A percentile compares a stretch with the other conserved stretches of the same genome.
Conservation (phyloP, 2,113 vertebrate species). For the Pterocles burchelli region DNA sequence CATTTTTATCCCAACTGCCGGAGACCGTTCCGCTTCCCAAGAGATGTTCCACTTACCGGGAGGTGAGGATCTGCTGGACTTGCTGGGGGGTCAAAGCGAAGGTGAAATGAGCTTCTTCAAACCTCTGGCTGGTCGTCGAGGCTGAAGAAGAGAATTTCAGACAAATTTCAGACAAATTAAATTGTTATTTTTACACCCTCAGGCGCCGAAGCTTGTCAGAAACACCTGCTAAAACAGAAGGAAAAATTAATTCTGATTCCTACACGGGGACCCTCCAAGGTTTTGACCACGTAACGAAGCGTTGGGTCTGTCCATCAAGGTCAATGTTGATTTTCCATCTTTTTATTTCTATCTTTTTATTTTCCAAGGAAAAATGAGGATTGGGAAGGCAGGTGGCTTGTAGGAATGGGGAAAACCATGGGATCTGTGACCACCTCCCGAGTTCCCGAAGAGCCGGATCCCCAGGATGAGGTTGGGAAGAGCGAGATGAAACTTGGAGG, state of each 20-base stretch:
- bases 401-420: fast-evolving
- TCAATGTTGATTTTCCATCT: fast-evolving
- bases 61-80: slow-evolving; percentile 78
- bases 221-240: neutral
- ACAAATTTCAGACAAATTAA: neutral
- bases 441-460: too few species aligned
- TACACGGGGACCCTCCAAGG: too few species aligned
- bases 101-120: slow-evolving; percentile 78
- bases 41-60: slow-evolving; percentile 48
- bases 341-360: neutral
- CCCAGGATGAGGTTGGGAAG: neutral
- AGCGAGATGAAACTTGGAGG: fast-evolving
- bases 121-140: slow-evolving; percentile 72
- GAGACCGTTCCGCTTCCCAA: too few species aligned
- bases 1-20: neutral
- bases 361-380: neutral
- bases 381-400: neutral
- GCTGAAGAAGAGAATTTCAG: slow-evolving; percentile 40
- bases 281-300: neutral
- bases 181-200: too few species aligned
- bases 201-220: fast-evolving
- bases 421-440: neutral
- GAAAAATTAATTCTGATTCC: neutral
- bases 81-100: slow-evolving; percentile 80
- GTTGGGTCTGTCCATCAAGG: neutral